Evolutionary conservation across 2,888 invertebrate species (phyloP), one percentile per base, ranked within the genome.

Genomic region (Drosophila lacicola): DNA sequence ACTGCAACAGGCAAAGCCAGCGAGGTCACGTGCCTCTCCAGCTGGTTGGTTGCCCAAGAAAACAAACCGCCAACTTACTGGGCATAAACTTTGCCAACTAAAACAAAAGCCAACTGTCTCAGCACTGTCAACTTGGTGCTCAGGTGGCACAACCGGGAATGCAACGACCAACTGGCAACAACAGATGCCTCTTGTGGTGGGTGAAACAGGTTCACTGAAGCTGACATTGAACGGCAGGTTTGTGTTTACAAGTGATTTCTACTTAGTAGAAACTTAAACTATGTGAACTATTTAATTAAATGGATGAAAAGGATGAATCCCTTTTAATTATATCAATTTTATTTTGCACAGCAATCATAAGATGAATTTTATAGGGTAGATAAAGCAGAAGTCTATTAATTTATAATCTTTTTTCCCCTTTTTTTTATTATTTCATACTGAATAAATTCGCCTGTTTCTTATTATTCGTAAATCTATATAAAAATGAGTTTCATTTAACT

Each of bases 21-120:
- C 13, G 14, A 14, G 14, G 33, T 45, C 50, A 13, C 56, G 8
- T 14, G 33, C 19, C 0, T 29, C 14, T 29, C 8, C 34, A 34
- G 41, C 21, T 50, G 44, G 51, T 56, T 61, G 49, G 39, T 51
- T 54, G 49, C 36, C 47, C 55, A 46, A 55, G 45, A 37, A 41
- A 58, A 51, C 68, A 58, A 61, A 33, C 61, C 50, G 25, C 45
- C 50, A 67, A 46, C 56, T 41, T 33, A 44, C 45, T 67, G 68
- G n/a, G 11, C 61, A 42, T 39, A 51, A 55, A 77, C 57, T 72
- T 77, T 66, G 42, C 53, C 50, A 77, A 72, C 78, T 77, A 55
- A 58, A 70, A 75, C 63, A 56, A 64, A 75, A 68, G 74, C 56
- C 68, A 73, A 78, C 73, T 57, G 58, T 68, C 73, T 55, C 36